A percentile compares a stretch with the other conserved stretches of the same genome.
Evolutionary conservation across 1,140 invertebrate genomes (phyloP).

Genomic region (Platyscapa corneri): DNA sequence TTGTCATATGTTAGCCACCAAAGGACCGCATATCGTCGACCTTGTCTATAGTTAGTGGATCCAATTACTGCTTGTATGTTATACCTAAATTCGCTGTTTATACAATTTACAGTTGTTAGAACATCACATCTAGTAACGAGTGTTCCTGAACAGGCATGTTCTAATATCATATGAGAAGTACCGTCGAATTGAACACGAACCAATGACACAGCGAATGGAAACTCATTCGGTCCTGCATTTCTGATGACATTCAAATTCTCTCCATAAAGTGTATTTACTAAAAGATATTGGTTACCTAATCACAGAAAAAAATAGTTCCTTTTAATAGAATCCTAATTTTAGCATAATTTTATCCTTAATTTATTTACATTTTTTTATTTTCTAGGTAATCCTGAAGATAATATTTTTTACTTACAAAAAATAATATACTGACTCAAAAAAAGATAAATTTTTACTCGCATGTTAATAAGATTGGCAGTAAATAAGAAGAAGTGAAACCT

Average conservation of each 20-base stretch:
- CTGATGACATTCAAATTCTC: background rate
- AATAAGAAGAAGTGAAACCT: too few species aligned
- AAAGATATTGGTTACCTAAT: background rate
- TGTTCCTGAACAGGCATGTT: background rate
- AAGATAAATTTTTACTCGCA: background rate
- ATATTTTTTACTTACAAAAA: background rate
- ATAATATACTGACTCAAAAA: background rate
- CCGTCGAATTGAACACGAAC: background rate
- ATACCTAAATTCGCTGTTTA: too few species aligned
- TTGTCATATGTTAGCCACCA: conserved; percentile 1
- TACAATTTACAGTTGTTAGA: background rate
- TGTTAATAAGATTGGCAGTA: too few species aligned
- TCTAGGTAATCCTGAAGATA: background rate
- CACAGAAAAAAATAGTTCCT: background rate
- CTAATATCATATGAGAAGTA: too few species aligned
- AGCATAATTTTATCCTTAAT: background rate
- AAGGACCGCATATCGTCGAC: background rate
- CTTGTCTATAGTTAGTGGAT: background rate
- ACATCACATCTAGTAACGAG: background rate
- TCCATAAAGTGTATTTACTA: background rate
- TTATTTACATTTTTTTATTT: background rate
- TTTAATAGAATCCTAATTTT: background rate
- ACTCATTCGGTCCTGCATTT: background rate
- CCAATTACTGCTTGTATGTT: background rate
- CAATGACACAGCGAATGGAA: background rate